Evolutionary conservation across 2,888 invertebrate genomes (phyloP).

Genomic region (Drosophila robusta): DNA sequence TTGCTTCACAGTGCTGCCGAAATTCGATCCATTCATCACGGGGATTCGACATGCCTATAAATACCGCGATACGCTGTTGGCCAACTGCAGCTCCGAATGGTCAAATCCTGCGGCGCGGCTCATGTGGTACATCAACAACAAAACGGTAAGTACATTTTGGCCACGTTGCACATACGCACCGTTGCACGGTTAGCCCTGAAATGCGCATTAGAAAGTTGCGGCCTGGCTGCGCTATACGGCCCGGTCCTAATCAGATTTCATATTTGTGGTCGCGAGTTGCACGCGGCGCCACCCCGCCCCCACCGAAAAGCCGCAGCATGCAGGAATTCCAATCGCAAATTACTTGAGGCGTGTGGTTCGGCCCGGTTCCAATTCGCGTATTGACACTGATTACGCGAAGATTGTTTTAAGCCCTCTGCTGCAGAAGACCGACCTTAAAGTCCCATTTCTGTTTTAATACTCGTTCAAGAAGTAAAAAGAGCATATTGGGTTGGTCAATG

Average conservation of each 20-base stretch:
- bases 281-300: slow-evolving; percentile 8
- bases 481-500: no score
- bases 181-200: slow-evolving; percentile 7
- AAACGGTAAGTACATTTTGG: slow-evolving; percentile 81
- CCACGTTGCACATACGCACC: slow-evolving; percentile 37
- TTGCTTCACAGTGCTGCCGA: slow-evolving; percentile 82
- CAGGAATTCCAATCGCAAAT: slow-evolving; percentile 46
- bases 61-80: slow-evolving; percentile 84
- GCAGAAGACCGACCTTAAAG: no score
- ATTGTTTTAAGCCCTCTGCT: background rate
- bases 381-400: slow-evolving; percentile 19
- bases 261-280: slow-evolving; percentile 28
- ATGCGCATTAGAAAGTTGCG: slow-evolving; percentile 28
- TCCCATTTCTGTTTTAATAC: no score
- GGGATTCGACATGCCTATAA: slow-evolving; percentile 82
- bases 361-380: background rate
- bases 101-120: slow-evolving; percentile 84
- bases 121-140: slow-evolving; percentile 85
- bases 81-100: slow-evolving; percentile 85
- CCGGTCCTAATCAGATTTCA: slow-evolving; percentile 36
- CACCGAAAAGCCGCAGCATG: slow-evolving; percentile 22
- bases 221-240: background rate
- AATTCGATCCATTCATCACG: slow-evolving; percentile 83
- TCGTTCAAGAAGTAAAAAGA: no score
- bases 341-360: slow-evolving; percentile 28